Percentiles rank a stretch among this genome's conserved stretches.
phyloP scores from a whole-genome alignment of 2,113 vertebrate genomes.

The Platysteira castanea region DNA sequence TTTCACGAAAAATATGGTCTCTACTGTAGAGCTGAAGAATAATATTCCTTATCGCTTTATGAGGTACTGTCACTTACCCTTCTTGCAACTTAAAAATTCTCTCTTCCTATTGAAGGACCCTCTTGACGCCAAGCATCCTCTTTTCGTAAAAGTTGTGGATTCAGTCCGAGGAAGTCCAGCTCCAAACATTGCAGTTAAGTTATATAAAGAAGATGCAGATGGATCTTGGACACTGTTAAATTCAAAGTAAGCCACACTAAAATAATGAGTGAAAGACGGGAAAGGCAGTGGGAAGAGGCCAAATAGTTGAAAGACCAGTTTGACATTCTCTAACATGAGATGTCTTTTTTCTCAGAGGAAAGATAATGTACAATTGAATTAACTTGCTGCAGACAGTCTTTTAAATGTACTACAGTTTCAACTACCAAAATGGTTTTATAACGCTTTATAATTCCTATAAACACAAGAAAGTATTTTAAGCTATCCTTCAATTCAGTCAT shows the following conservation, averaged over 20 bases:
- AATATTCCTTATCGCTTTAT: background rate
- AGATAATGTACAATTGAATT: background rate
- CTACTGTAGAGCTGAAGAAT: background rate
- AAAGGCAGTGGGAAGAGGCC: background rate
- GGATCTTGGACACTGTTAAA: slow-evolving; percentile 74
- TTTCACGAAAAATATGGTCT: background rate
- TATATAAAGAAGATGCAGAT: slow-evolving; percentile 68
- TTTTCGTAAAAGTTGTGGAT: slow-evolving; percentile 84
- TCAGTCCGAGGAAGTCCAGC: slow-evolving; percentile 81
- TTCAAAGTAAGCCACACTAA: slow-evolving; percentile 71
- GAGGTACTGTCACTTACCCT: background rate
- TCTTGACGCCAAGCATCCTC: slow-evolving; percentile 70
- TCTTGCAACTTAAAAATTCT: background rate
- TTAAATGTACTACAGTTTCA: background rate
- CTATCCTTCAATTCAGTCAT: background rate
- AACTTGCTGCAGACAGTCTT: background rate
- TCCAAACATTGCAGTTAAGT: slow-evolving; percentile 65
- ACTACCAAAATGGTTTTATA: background rate
- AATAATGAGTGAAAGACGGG: background rate
- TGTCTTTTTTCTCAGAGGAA: background rate
- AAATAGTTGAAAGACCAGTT: background rate
- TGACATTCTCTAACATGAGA: background rate
- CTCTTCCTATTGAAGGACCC: slow-evolving; percentile 46
- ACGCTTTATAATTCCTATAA: background rate
- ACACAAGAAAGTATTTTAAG: background rate